Evolutionary conservation across 2,888 invertebrate genomes (phyloP).

Genomic region (Ophonus ardosiacus): DNA sequence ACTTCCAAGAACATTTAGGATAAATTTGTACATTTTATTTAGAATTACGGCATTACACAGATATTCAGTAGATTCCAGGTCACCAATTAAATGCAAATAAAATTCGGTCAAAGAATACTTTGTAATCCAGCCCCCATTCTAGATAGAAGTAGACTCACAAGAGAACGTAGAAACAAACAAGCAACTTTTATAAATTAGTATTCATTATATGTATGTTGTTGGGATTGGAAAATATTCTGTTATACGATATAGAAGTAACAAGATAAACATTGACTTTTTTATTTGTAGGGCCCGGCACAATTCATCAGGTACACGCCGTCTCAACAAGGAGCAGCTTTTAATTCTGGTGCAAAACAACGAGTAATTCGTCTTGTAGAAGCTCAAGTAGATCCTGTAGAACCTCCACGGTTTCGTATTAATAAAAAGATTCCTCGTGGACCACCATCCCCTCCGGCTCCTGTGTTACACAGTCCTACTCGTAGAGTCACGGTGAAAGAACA

Average conservation of each 20-base stretch:
- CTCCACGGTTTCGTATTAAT: constrained; percentile 98
- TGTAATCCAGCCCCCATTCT: no score
- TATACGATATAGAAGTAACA: not conserved
- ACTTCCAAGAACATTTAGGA: no score
- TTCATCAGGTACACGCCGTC: constrained; percentile 99
- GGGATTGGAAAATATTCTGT: not conserved
- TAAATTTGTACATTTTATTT: no score
- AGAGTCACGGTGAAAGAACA: constrained; percentile 99
- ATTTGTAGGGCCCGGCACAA: constrained; percentile 88
- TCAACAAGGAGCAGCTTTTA: constrained; percentile 95
- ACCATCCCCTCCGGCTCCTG: constrained; percentile 99
- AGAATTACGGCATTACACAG: no score
- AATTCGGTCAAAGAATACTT: no score
- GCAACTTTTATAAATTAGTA: no score
- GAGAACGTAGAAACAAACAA: no score
- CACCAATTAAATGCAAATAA: no score
- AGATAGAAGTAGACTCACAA: no score
- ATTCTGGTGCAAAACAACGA: constrained; percentile 98
- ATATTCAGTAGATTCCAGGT: no score
- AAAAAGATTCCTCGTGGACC: constrained; percentile 99
- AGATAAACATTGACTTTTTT: constrained; percentile 11
- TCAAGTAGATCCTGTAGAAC: constrained; percentile 98
- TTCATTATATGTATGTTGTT: no score
- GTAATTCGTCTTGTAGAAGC: constrained; percentile 97
- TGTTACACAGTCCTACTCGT: constrained; percentile 98